Evolutionary conservation across 2,797 vertebrate genomes (phyloP), one percentile per base, ranked within the genome.

Genomic region (Notolepis coatsorum): DNA sequence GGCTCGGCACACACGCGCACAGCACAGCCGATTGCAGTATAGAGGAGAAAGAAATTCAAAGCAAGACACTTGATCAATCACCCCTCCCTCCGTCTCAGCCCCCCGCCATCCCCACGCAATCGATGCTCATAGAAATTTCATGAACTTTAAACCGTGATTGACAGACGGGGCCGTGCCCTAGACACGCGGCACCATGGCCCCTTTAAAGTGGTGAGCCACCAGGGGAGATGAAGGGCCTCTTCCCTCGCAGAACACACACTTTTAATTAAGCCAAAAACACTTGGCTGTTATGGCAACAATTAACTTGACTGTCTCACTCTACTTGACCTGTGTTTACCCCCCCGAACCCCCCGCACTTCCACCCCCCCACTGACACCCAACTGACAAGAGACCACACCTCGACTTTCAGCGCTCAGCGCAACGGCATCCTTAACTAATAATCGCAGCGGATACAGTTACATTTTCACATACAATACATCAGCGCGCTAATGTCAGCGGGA

Each of bases 51-150:
- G 37, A 68, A 65, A 81, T 46, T 78, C 69, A 79, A 69, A 64
- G 60, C 39, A 27, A 72, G 61, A 75, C 56, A 48, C 75, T 51
- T 66, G 74, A 91, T 88, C 88, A 87, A 84, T 89, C 85, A 73
- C 39, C 28, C 49, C 51, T 33, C 47, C 53, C 63, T 46, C 35
- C 18, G 13, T 28, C 46, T 10, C 57, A 21, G 18, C 7, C 27
- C 33, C 15, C 73, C 71, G 41, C 53, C 56, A 58, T 59, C 74
- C n/a, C 63, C 30, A 7, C 64, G n/a, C 48, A 54, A 90, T 92
- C 89, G 65, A 90, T 92, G 63, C 90, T 91, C 90, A 91, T 89
- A 85, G 87, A 91, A 89, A 90, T 90, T 90, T 90, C 89, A 91
- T 92, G 88, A 91, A 90, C 82, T 87, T 87, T 90, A 90, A 92